phyloP scores from a whole-genome alignment of 2,888 invertebrate genomes.

The Diarsia rubi region DNA sequence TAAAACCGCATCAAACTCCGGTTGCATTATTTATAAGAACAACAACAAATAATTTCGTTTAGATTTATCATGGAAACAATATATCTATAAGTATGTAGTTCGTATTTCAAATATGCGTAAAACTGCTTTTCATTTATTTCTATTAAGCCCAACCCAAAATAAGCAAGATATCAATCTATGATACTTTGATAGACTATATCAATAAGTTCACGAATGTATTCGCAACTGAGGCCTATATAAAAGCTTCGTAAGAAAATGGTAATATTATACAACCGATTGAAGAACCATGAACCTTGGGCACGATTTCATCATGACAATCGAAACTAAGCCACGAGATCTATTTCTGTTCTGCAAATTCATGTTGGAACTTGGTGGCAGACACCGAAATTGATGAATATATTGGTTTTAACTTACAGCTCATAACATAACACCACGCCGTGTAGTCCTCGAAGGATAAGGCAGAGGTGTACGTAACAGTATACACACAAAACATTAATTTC shows the following conservation, averaged over 20 bases:
- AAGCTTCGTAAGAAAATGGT: slow-evolving; percentile 29
- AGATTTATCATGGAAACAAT: background rate
- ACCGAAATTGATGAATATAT: slow-evolving; percentile 9
- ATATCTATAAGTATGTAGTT: background rate
- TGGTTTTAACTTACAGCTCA: slow-evolving; percentile 2
- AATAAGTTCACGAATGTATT: slow-evolving; percentile 13
- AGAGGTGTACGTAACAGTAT: no score
- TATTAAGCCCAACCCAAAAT: background rate
- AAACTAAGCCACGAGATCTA: slow-evolving; percentile 39
- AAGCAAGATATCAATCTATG: background rate
- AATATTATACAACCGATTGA: slow-evolving; percentile 53
- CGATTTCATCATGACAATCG: slow-evolving; percentile 37
- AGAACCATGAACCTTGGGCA: slow-evolving; percentile 47
- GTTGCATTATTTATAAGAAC: background rate
- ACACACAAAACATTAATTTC: no score
- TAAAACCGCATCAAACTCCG: background rate
- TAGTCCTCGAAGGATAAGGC: no score
- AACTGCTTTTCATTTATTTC: background rate
- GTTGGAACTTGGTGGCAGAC: slow-evolving; percentile 1
- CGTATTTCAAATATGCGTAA: background rate
- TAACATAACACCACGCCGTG: background rate
- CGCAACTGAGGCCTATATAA: background rate
- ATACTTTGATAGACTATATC: background rate
- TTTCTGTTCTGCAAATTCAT: slow-evolving; percentile 48
- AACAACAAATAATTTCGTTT: background rate